Conservation (phyloP, 1,140 invertebrate genomes). For the Scaptomyza montana region DNA sequence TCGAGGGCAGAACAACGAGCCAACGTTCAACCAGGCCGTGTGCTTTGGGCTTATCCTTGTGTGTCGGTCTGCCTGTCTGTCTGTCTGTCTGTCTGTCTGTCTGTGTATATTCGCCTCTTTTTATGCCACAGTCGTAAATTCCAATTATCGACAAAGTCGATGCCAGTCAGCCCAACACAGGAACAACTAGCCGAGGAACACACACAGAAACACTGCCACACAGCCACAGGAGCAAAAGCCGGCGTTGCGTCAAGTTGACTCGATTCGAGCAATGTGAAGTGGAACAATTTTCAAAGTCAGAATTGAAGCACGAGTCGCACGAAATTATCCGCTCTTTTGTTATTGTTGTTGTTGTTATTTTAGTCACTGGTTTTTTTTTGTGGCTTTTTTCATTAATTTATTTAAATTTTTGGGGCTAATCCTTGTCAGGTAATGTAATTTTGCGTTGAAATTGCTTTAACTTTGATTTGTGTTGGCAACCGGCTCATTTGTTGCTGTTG, state of each 20-base stretch:
- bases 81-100: slow-evolving; percentile 24
- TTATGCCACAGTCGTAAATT: slow-evolving; percentile 81
- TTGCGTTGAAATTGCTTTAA: not conserved
- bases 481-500: not conserved
- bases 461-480: not conserved
- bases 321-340: slow-evolving; percentile 33
- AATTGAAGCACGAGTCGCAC: slow-evolving; percentile 9
- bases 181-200: slow-evolving; percentile 34
- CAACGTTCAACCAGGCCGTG: slow-evolving; percentile 21
- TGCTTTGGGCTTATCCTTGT: slow-evolving; percentile 70
- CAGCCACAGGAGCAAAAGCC: slow-evolving; percentile 31
- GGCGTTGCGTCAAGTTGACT: slow-evolving; percentile 23
- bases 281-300: slow-evolving; percentile 77
- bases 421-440: slow-evolving; percentile 46
- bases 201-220: too few species aligned
- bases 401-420: slow-evolving; percentile 54
- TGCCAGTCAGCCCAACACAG: slow-evolving; percentile 17
- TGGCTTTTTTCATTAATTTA: slow-evolving; percentile 53
- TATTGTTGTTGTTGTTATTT: slow-evolving; percentile 44
- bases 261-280: slow-evolving; percentile 54
- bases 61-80: slow-evolving; percentile 32
- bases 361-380: slow-evolving; percentile 46
- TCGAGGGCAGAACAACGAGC: not conserved
- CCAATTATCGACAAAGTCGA: slow-evolving; percentile 76
- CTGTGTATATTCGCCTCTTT: slow-evolving; percentile 54